Base-by-base conservation (phyloP, 92 coral and sea anemone species). In the Palythoa heliodiscus region DNA sequence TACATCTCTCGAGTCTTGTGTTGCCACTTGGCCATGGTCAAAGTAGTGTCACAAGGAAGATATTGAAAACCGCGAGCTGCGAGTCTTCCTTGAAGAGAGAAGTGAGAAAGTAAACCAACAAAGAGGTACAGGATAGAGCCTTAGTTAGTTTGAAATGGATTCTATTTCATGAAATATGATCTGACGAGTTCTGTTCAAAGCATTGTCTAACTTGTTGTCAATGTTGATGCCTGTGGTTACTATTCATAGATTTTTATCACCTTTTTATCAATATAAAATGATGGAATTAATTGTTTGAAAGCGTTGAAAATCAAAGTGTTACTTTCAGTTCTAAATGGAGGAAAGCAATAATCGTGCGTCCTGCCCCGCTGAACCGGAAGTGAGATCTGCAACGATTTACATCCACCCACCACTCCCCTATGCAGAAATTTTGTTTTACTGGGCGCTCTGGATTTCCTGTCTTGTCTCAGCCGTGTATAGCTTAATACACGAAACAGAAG, bases 401-500 rank as follows among this genome's bases (percentile, higher is more conserved):
- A 15, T 52, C n/a, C 84, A 80, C 74, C 61, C 84, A 50, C 87
- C 95, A 0, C 86, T 94, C 39, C 91, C 98, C 20, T 61, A 55
- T 7, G 25, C 81, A 68, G 98, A 94, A 88, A 88, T 79, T 55
- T 22, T 78, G 50, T 20, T 92, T 15, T 92, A 88, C 87, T 88
- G 92, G 89, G 75, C 74, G 14, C 29, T 83, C 48, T 90, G 91
- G 92, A 76, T 90, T 39, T 48, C 88, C 20, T 52, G 87, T 75
- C 61, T 84, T 19, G 89, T 70, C 1, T 90, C 87, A 60, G 52
- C 91, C 13, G 29, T 90, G 92, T 92, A 88, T 68, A 71, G 50
- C 61, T 54, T 92, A 40, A 60, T 88, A 66, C 68, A 23, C 73
- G 92, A 89, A 61, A 92, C 98, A 11, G 88, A 88, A 86, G 93